Evolutionary conservation across 2,113 vertebrate species (phyloP), one percentile per base, ranked within the genome.

Genomic region (Gracilinanus agilis): DNA sequence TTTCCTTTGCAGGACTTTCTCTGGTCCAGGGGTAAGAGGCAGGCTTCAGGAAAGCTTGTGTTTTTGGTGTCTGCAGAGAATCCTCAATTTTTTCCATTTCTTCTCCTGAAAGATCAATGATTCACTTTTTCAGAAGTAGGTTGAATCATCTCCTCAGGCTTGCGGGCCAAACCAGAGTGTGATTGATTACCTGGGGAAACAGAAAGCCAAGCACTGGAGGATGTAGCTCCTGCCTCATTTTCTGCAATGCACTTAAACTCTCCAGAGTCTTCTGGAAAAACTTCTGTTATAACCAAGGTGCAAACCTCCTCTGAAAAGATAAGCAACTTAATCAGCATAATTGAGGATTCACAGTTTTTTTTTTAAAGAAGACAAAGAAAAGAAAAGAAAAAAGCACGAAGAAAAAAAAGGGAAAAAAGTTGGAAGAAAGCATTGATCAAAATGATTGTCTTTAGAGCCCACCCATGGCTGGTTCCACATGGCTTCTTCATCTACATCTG

Each of bases 251-350:
- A 99, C 97, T 99, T 99, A 97, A 99, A 99, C 94, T 99, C 95
- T 75, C 99, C 99, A 29, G 99, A 99, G 94, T 99, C 99, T 98
- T 99, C 99, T 61, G 99, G 99, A 94, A 99, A 99, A 90, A 98
- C 99, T 98, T 99, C 99, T 88, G 99, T 99, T 97, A 99, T 99
- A 96, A 99, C 99, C 95, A 99, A 98, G 11, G 99, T 99, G 90
- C 99, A 99, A 95, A 99, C 98, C 98, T 99, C 99, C 98, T 99
- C 99, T 99, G 97, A 93, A 98, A 98, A 93, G 90, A 96, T 23
- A 96, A 96, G 96, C 54, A 94, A 88, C 44, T 55, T 91, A 21
- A 88, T 58, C 13, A 90, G 54, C 40, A 40, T 96, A 94, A 88
- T 83, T 90, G n/a, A 9, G 44, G 54, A 9, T 19, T 44, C 67